Evolutionary conservation across 2,113 vertebrate species (phyloP).

Genomic region (Neolamprologus toae): DNA sequence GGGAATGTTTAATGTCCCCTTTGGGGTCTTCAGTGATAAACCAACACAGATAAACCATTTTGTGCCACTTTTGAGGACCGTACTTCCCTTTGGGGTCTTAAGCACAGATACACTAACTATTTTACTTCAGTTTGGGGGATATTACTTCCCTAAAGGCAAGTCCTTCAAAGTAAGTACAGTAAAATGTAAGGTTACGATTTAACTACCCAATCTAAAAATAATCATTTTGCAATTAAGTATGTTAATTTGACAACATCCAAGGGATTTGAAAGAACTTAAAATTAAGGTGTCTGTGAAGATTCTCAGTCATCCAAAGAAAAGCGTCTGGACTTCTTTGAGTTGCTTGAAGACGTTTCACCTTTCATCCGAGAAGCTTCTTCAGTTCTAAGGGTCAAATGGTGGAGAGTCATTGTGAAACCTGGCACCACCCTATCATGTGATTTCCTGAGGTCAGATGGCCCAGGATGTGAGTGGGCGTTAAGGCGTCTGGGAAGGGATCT

Average conservation of each 20-base stretch:
- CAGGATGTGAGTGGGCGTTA: no score
- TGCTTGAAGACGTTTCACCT: background rate
- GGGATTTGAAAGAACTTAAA: background rate
- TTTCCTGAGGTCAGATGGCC: background rate
- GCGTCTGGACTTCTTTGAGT: background rate
- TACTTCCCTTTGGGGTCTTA: background rate
- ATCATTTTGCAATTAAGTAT: background rate
- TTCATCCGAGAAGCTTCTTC: fast-evolving
- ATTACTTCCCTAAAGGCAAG: background rate
- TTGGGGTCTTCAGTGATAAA: background rate
- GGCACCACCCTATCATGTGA: background rate
- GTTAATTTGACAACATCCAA: background rate
- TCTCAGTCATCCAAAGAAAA: background rate
- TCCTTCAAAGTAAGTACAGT: background rate
- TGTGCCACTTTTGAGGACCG: background rate
- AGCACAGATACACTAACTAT: background rate
- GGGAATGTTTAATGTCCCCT: background rate
- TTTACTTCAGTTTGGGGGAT: background rate
- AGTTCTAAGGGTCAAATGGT: background rate
- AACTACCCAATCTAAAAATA: background rate
- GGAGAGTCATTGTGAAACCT: background rate
- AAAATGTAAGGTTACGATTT: background rate
- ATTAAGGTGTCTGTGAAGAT: background rate
- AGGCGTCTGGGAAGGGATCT: no score
- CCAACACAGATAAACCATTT: background rate